Conservation (phyloP, 2,113 vertebrate genomes). For the Myotis lucifugus region DNA sequence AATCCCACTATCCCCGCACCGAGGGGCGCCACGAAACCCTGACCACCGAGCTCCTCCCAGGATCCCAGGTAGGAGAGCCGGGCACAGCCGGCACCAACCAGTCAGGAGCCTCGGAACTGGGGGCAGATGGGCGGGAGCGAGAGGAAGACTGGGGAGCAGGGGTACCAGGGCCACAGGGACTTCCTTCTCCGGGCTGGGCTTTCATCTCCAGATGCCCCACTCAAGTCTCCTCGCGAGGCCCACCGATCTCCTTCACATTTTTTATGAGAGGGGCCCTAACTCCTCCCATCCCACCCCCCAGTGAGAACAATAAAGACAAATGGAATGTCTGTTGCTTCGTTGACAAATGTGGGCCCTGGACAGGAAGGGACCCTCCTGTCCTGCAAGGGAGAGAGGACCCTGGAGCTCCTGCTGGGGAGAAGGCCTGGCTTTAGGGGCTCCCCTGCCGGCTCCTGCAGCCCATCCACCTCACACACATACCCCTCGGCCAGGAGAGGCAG, state of each 20-base stretch:
- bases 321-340: neutral
- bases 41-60: neutral
- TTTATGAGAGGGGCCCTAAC: neutral
- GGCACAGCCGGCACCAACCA: neutral
- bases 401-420: neutral
- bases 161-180: neutral
- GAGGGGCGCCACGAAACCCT: neutral
- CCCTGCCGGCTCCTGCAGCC: neutral
- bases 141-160: neutral
- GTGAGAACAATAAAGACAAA: conserved; percentile 46
- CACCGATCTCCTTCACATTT: neutral
- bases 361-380: neutral
- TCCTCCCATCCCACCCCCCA: neutral
- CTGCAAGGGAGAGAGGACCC: neutral
- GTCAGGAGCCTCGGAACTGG: neutral
- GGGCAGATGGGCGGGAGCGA: neutral
- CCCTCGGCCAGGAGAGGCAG: neutral
- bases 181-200: neutral
- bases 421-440: neutral
- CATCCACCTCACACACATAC: neutral
- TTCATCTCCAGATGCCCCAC: neutral
- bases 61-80: conserved; percentile 9
- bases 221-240: neutral
- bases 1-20: no score
- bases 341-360: neutral